Percentiles rank a stretch among this genome's conserved stretches.
Conservation (phyloP, 92 coral and sea anemone genomes). For the Virgularia gustaviana region DNA sequence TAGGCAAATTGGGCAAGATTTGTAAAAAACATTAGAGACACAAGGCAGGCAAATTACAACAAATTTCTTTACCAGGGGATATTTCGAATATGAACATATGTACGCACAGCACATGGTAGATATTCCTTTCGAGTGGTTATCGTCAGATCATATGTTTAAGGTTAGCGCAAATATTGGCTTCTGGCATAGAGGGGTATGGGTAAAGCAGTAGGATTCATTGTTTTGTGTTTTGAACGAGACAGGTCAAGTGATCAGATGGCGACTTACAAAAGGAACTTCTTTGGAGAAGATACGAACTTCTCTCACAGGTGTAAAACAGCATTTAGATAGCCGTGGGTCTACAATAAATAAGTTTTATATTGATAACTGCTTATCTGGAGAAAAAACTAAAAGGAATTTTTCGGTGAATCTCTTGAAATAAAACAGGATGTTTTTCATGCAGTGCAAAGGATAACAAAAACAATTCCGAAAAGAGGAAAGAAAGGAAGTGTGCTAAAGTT, state of each 20-base stretch:
- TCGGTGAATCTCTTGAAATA: neutral
- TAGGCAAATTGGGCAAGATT: neutral
- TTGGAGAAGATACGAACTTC: neutral
- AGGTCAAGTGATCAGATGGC: conserved; percentile 29
- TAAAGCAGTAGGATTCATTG: too few relatives aligned
- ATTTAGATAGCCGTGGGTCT: conserved; percentile 6
- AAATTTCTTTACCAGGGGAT: conserved; percentile 24
- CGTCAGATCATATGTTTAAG: too few relatives aligned
- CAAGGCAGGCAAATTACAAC: conserved; percentile 19
- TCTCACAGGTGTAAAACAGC: neutral
- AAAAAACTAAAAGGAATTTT: conserved; percentile 4
- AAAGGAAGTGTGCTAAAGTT: too few relatives aligned
- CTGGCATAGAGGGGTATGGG: too few relatives aligned
- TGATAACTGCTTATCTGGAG: conserved; percentile 28
- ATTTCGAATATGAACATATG: conserved; percentile 22
- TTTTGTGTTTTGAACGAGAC: conserved; percentile 17
- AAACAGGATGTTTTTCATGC: conserved; percentile 33
- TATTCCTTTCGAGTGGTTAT: too few relatives aligned
- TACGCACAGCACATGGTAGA: too few relatives aligned
- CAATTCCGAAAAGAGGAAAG: neutral
- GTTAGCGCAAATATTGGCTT: too few relatives aligned
- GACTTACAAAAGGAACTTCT: conserved; percentile 18
- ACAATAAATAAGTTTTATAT: neutral
- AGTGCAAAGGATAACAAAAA: conserved; percentile 7
- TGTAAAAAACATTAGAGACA: neutral